Percentiles rank a stretch among this genome's conserved stretches.
Evolutionary conservation across 2,888 invertebrate species (phyloP).

Genomic region (Apamea crenata): DNA sequence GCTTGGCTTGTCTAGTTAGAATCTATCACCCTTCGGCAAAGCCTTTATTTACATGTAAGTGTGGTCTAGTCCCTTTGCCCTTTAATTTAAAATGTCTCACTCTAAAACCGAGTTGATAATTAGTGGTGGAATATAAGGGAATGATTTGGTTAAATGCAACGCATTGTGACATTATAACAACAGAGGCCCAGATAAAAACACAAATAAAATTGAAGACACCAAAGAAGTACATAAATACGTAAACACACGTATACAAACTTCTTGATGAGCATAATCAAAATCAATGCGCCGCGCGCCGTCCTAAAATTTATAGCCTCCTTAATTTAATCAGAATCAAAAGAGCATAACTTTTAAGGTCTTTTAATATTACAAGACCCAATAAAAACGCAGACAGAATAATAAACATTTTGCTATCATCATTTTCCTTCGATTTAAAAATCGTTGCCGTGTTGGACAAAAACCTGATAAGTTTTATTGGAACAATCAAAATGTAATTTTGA

Average conservation of each 20-base stretch:
- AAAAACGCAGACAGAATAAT: constrained; percentile 43
- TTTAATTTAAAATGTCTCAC: background rate
- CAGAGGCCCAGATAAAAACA: background rate
- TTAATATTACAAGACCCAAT: constrained; percentile 37
- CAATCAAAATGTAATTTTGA: constrained; percentile 68
- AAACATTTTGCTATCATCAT: constrained; percentile 29
- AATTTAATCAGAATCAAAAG: constrained; percentile 38
- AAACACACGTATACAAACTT: background rate
- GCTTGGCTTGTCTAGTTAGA: constrained; percentile 12
- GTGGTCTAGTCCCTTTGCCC: background rate
- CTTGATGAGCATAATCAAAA: constrained; percentile 16
- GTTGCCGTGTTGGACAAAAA: constrained; percentile 39
- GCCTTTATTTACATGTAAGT: background rate
- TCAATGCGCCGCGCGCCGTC: background rate
- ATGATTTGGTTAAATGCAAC: background rate
- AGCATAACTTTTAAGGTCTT: constrained; percentile 32
- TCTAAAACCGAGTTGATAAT: too few species aligned
- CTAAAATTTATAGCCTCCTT: constrained; percentile 24
- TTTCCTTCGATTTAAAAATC: constrained; percentile 43
- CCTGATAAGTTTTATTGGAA: constrained; percentile 66
- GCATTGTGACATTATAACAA: background rate
- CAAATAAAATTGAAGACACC: background rate
- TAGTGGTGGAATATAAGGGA: too few species aligned
- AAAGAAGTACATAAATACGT: background rate
- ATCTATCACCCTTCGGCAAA: background rate